Base-by-base conservation (phyloP, 2,888 invertebrate genomes). In the Carpatolechia fugitivella region DNA sequence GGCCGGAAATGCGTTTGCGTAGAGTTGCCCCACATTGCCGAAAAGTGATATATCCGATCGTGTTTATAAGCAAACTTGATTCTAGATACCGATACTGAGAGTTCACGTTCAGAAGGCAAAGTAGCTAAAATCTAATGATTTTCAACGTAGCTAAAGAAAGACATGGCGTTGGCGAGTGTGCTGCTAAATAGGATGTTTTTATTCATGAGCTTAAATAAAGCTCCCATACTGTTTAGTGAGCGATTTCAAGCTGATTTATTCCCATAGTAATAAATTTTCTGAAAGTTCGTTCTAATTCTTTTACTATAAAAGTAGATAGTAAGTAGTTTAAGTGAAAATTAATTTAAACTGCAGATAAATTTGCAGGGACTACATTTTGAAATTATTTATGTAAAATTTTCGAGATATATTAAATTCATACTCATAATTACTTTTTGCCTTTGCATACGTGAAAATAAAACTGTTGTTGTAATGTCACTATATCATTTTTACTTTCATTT, bases 1-100 rank as follows among this genome's bases (percentile, higher is more conserved):
- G 81, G 74, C 86, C 89, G 90, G 90, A 90, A 89, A 90, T 90
- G 90, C 89, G 88, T 90, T 90, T 85, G 88, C 88, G 88, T 89
- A 85, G 82, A 86, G 81, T 78, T 84, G 79, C 77, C 78, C 78
- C 63, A 70, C 74, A 76, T 76, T 72, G 75, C 72, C 77, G 70
- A 83, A 86, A 72, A 71, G 82, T 73, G 69, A 65, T 79, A 88
- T 69, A 70, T 74, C 69, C 70, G 64, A 76, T 76, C 65, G 72
- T 74, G 63, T 76, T 75, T 72, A 73, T 74, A 78, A 70, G 69
- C 79, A 64, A 86, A 73, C 82, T 74, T 78, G 72, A 74, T 73
- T 72, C 82, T 81, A 84, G 66, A 58, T 57, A 57, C 68, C 55
- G 61, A 67, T 67, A 58, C 62, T 69, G 78, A 85, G 68, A 70